Percentiles rank a stretch among this genome's conserved stretches.
These are phyloP conservation scores for Dorcus hopei DNA, from an alignment of 2,888 invertebrate species.

Conservation along the genomic window DNA sequence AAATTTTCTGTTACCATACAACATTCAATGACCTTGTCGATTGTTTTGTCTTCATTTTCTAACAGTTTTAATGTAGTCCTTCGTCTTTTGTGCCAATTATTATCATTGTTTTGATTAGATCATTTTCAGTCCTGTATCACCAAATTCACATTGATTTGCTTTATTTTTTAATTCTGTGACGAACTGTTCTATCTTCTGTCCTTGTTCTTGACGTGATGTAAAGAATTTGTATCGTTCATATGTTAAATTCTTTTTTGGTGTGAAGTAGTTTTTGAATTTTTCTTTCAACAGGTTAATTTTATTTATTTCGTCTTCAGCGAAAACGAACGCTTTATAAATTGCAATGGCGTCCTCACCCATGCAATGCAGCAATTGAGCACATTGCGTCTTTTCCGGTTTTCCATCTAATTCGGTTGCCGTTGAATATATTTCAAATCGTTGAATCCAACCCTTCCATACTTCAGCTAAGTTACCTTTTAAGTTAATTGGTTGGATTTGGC, in stretches of 20 bases:
- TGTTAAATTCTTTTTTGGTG: constrained; percentile 4
- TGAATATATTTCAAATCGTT: constrained; percentile 21
- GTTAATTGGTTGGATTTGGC: no score
- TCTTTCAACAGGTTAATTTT: constrained; percentile 6
- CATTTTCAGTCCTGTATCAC: neutral
- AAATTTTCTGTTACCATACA: constrained; percentile 7
- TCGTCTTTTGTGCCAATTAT: constrained; percentile 9
- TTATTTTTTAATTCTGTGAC: constrained; percentile 4
- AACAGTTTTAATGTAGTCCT: constrained; percentile 1
- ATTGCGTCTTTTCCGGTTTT: constrained; percentile 17
- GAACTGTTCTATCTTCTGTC: constrained; percentile 2
- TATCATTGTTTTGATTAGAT: constrained; percentile 6
- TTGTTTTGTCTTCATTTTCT: constrained; percentile 2
- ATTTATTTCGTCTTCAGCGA: constrained; percentile 5
- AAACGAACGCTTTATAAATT: constrained; percentile 20
- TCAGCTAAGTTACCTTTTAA: neutral
- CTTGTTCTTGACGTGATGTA: neutral
- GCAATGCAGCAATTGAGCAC: constrained; percentile 20
- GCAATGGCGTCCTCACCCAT: constrained; percentile 23
- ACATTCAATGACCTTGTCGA: constrained; percentile 14
- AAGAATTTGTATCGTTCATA: constrained; percentile 9
- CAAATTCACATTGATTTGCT: constrained; percentile 8
- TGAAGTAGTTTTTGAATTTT: constrained; percentile 3
- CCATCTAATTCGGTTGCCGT: constrained; percentile 16
- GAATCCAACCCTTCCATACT: constrained; percentile 21